These are phyloP conservation scores for Drosophila tripunctata DNA, from an alignment of 2,888 invertebrate species.

Conservation along the genomic window DNA sequence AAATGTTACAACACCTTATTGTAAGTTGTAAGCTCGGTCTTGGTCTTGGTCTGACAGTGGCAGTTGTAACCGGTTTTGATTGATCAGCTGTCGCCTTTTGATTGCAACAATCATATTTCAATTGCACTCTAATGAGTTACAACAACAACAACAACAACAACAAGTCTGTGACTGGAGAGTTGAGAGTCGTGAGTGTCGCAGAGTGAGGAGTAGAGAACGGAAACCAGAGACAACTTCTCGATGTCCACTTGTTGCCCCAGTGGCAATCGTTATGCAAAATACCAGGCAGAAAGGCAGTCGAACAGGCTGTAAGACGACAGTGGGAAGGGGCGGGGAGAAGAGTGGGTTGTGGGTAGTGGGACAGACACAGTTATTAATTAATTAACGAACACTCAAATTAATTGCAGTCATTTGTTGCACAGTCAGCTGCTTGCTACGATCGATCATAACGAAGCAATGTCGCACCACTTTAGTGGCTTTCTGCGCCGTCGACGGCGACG, in stretches of 20 bases:
- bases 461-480: slow-evolving; percentile 28
- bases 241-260: slow-evolving; percentile 43
- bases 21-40: background rate
- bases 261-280: slow-evolving; percentile 39
- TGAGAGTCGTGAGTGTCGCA: background rate
- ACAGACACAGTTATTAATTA: slow-evolving; percentile 70
- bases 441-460: slow-evolving; percentile 57
- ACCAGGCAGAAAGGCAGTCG: slow-evolving; percentile 3
- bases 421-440: slow-evolving; percentile 62
- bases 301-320: background rate
- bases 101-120: slow-evolving; percentile 73
- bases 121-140: slow-evolving; percentile 70
- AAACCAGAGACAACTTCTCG: slow-evolving; percentile 26
- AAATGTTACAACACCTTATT: slow-evolving; percentile 23
- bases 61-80: slow-evolving; percentile 61
- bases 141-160: too few relatives aligned
- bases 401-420: slow-evolving; percentile 77
- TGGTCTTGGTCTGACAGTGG: background rate
- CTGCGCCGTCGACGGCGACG: background rate
- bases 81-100: slow-evolving; percentile 69
- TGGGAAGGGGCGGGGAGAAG: background rate
- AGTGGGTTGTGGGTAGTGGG: background rate
- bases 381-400: slow-evolving; percentile 73
- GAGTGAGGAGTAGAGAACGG: background rate
- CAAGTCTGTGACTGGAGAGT: background rate